These are phyloP conservation scores for Ammospiza caudacuta DNA, from an alignment of 2,113 vertebrate genomes.

Conservation along the genomic window DNA sequence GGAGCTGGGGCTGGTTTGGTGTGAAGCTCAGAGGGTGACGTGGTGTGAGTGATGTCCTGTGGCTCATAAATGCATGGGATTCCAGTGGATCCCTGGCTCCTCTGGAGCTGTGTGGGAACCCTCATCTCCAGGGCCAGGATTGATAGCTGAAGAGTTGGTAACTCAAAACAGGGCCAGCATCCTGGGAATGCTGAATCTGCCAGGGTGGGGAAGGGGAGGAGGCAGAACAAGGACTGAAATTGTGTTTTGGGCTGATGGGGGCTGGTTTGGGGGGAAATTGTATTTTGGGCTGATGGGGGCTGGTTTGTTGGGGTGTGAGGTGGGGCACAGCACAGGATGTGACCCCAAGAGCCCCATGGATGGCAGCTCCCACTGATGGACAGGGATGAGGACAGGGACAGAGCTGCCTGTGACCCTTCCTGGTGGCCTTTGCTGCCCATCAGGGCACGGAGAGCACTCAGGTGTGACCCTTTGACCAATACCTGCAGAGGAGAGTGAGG, in stretches of 20 bases:
- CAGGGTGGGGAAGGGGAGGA: not conserved
- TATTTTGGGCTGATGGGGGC: not conserved
- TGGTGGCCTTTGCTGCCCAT: not conserved
- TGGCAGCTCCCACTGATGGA: not conserved
- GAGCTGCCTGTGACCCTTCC: not conserved
- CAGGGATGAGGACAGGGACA: not conserved
- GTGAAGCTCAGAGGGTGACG: fast-evolving
- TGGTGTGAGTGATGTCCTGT: not conserved
- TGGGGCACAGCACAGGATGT: fast-evolving
- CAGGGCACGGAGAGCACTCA: not conserved
- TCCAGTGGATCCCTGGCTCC: not conserved
- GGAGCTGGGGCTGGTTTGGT: not conserved
- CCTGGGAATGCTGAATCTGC: not conserved
- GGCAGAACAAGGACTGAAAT: not conserved
- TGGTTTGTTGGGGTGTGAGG: not conserved
- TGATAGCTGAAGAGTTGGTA: not conserved
- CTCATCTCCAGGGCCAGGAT: not conserved
- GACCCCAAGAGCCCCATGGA: fast-evolving
- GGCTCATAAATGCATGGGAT: fast-evolving
- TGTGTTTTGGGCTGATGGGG: not conserved
- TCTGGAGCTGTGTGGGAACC: not conserved
- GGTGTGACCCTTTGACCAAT: not conserved
- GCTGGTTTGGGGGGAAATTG: no score
- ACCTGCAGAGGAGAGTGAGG: not conserved
- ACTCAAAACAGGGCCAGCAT: not conserved